Conservation (phyloP, 2,888 invertebrate species). For the Mythimna ferrago region DNA sequence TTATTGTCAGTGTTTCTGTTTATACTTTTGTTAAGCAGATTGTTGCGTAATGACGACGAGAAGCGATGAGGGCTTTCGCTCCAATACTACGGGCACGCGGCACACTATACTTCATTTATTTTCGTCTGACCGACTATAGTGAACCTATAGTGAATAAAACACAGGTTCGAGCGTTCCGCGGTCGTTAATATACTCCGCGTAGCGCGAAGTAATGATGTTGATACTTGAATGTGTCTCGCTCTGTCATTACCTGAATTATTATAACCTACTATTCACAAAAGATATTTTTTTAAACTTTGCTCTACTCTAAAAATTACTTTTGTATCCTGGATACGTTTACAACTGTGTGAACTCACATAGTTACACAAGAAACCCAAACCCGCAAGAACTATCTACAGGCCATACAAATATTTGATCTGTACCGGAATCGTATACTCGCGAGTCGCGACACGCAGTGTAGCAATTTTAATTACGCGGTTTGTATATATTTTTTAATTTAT, state of each 20-base stretch:
- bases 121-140: conserved; percentile 73
- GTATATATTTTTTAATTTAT: background rate
- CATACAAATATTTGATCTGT: too few species aligned
- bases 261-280: background rate
- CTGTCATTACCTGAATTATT: background rate
- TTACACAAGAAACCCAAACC: too few species aligned
- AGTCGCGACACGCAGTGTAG: too few species aligned
- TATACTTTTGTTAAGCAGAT: conserved; percentile 69
- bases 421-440: too few species aligned
- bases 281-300: too few species aligned
- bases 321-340: too few species aligned
- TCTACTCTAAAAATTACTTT: too few species aligned
- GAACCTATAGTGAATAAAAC: conserved; percentile 67
- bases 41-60: conserved; percentile 76
- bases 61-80: conserved; percentile 76
- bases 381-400: too few species aligned
- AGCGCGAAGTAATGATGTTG: conserved; percentile 68
- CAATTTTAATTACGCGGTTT: background rate
- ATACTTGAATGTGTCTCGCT: conserved; percentile 46
- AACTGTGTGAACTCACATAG: too few species aligned
- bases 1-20: conserved; percentile 69
- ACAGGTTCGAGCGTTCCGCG: conserved; percentile 68
- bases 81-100: conserved; percentile 75
- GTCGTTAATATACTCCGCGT: conserved; percentile 69
- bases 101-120: conserved; percentile 80